Evolutionary conservation across 2,888 invertebrate species (phyloP).

Genomic region (Diogma glabrata): DNA sequence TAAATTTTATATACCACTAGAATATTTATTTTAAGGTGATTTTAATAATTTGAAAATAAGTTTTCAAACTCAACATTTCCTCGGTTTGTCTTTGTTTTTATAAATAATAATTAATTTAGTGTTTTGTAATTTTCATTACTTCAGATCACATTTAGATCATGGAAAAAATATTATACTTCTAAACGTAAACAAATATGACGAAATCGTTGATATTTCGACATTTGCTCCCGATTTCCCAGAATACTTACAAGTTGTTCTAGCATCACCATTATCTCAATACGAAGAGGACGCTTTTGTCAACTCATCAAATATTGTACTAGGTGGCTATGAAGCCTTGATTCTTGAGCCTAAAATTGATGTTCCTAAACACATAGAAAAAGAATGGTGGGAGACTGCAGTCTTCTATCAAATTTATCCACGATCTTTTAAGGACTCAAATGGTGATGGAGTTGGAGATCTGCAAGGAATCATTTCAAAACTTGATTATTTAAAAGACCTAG

Average conservation of each 20-base stretch:
- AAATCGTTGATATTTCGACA: conserved; percentile 1
- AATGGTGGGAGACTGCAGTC: conserved; percentile 67
- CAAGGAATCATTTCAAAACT: conserved; percentile 43
- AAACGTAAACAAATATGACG: background rate
- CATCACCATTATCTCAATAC: background rate
- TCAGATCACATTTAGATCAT: conserved; percentile 27
- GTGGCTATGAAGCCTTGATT: conserved; percentile 1
- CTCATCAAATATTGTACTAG: background rate
- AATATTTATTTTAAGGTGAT: too few species aligned
- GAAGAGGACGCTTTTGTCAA: background rate
- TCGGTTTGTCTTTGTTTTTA: too few species aligned
- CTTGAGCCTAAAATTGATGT: background rate
- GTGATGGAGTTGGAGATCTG: conserved; percentile 58
- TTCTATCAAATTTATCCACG: conserved; percentile 73
- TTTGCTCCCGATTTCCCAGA: background rate
- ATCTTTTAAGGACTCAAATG: conserved; percentile 67
- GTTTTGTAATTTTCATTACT: too few species aligned
- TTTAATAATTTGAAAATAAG: too few species aligned
- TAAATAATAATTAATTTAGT: too few species aligned
- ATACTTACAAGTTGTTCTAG: background rate
- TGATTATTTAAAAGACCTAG: conserved; percentile 53
- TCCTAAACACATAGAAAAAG: conserved; percentile 26
- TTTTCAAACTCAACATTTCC: too few species aligned
- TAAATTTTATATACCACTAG: too few species aligned
- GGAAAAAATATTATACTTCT: background rate